Evolutionary conservation across 2,797 vertebrate species (phyloP), one percentile per base, ranked within the genome.

Genomic region (Oreortyx pictus): DNA sequence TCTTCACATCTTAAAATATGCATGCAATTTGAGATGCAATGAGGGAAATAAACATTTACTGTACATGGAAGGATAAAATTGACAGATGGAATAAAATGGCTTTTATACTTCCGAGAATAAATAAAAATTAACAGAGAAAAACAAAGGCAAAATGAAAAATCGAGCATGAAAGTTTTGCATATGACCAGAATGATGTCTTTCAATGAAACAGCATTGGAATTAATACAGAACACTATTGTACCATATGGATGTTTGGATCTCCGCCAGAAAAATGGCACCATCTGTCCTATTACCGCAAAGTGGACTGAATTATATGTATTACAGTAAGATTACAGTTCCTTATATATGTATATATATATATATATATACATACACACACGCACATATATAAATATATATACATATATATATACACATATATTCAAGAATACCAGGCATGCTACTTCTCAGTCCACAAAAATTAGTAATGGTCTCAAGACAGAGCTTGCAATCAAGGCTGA

Each of bases 91-190:
- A 37, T 86, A 31, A 68, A 35, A 57, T 71, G 61, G 35, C 57
- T 90, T 92, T 89, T 88, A 71, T 35, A 24, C 71, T 92, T 77
- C 43, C 74, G 67, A 88, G 74, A 88, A 83, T 71, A 93, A 90
- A 96, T 85, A 92, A 92, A 95, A 89, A 86, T 44, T 72, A 88
- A 59, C 22, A 71, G n/a, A 70, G 79, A 52, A 93, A 94, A 94
- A 67, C 33, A 93, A 83, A 88, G 43, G 54, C 61, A 86, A 94
- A 91, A 79, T 33, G 56, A 19, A 89, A 86, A 94, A 78, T 18
- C 14, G 44, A 88, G 70, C 11, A 64, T 4, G 23, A 78, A 74
- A 1, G 0, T 54, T 92, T 70, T 93, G 60, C 74, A 73, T 91
- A 73, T 95, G 93, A 92, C 71, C 82, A 94, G 52, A 94, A 92